phyloP scores from a whole-genome alignment of 2,888 invertebrate species.

The Spilosoma lubricipeda region DNA sequence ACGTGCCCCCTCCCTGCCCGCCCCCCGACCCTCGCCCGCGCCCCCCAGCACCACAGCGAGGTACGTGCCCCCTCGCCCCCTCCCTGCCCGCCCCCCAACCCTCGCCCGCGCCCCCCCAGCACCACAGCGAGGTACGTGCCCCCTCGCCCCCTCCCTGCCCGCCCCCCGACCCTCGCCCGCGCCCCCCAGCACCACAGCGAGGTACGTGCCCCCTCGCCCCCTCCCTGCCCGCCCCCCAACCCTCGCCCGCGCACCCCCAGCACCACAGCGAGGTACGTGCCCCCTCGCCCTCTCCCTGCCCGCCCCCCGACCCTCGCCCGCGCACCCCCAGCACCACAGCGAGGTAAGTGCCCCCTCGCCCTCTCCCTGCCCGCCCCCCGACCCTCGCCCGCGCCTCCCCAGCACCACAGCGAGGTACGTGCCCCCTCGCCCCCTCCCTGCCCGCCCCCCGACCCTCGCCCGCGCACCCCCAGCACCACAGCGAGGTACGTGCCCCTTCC shows the following conservation, averaged over 20 bases:
- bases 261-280: slow-evolving; percentile 53
- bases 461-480: too few species aligned
- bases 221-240: too few species aligned
- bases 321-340: slow-evolving; percentile 59
- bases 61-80: too few species aligned
- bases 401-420: slow-evolving; percentile 54
- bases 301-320: slow-evolving; percentile 78
- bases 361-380: too few species aligned
- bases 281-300: too few species aligned
- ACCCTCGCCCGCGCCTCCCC: slow-evolving; percentile 71
- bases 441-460: slow-evolving; percentile 49
- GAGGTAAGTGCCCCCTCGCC: slow-evolving; percentile 53
- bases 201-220: slow-evolving; percentile 47
- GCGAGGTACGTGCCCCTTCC: too few species aligned
- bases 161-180: slow-evolving; percentile 78
- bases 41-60: slow-evolving; percentile 61
- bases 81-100: too few species aligned
- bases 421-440: slow-evolving; percentile 60
- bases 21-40: slow-evolving; percentile 76
- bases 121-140: slow-evolving; percentile 51
- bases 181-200: slow-evolving; percentile 60
- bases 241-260: slow-evolving; percentile 65
- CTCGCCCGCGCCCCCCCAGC: slow-evolving; percentile 65
- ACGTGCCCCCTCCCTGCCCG: too few species aligned
- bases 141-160: too few species aligned